Conservation (phyloP, 2,113 vertebrate genomes). For the Euleptes europaea region DNA sequence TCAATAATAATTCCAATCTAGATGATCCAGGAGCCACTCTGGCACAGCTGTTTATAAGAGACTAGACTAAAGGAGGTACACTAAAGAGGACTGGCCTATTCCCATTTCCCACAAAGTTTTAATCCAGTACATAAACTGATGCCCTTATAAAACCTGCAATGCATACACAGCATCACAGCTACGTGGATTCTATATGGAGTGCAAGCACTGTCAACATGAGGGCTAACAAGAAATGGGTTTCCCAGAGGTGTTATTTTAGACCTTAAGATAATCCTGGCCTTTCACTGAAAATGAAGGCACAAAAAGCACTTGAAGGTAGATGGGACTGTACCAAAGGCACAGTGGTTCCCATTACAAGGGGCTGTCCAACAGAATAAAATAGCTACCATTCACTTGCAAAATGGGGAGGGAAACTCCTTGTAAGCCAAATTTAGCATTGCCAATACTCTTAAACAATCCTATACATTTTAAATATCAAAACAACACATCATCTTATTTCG, state of each 20-base stretch:
- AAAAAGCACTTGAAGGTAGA: conserved; percentile 20
- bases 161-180: too few species aligned
- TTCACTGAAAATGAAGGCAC: conserved; percentile 37
- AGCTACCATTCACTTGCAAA: neutral
- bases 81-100: too few species aligned
- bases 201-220: neutral
- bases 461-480: conserved; percentile 30
- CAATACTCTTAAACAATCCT: conserved; percentile 27
- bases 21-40: too few species aligned
- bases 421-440: neutral
- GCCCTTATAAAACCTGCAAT: neutral
- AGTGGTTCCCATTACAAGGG: conserved; percentile 46
- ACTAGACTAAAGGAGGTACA: too few species aligned
- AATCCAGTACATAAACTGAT: neutral
- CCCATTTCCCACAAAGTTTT: too few species aligned
- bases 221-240: conserved; percentile 9
- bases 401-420: neutral
- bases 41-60: too few species aligned
- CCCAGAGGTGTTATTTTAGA: conserved; percentile 15
- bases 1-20: too few species aligned
- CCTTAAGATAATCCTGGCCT: conserved; percentile 32
- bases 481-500: conserved; percentile 35
- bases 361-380: neutral
- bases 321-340: conserved; percentile 57
- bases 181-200: neutral